A percentile compares a stretch with the other conserved stretches of the same genome.
These are phyloP conservation scores for Dicycla oo DNA, from an alignment of 2,888 invertebrate genomes.

Conservation along the genomic window DNA sequence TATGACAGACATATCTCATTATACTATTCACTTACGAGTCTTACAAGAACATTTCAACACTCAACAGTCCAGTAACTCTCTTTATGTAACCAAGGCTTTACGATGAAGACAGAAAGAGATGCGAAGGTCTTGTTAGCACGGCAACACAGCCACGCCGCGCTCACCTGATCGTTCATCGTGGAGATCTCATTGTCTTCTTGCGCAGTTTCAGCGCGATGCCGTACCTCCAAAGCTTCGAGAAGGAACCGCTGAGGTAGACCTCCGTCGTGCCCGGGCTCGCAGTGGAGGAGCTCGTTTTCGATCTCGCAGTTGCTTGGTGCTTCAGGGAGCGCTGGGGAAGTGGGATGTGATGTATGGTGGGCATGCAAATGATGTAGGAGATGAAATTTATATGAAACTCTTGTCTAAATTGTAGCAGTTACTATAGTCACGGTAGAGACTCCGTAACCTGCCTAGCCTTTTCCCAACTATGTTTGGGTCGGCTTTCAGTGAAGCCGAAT, in stretches of 20 bases:
- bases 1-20: too few relatives aligned
- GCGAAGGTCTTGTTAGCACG: constrained; percentile 53
- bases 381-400: neutral
- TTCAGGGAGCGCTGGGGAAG: constrained; percentile 92
- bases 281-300: constrained; percentile 93
- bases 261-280: constrained; percentile 95
- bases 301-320: constrained; percentile 94
- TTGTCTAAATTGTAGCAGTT: neutral
- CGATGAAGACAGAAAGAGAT: constrained; percentile 21
- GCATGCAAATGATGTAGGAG: constrained; percentile 12
- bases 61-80: neutral
- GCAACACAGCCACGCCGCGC: constrained; percentile 70
- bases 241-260: constrained; percentile 95
- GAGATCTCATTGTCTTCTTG: constrained; percentile 90
- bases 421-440: neutral
- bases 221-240: constrained; percentile 93
- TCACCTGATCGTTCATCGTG: constrained; percentile 92
- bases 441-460: too few relatives aligned
- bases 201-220: constrained; percentile 85
- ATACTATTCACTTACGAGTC: too few relatives aligned
- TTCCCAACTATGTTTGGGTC: too few relatives aligned
- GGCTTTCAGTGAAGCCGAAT: too few relatives aligned
- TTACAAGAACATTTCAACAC: neutral
- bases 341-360: constrained; percentile 28
- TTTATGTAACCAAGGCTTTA: constrained; percentile 6